A percentile compares a stretch with the other conserved stretches of the same genome.
These are phyloP conservation scores for Coregonus ussuriensis DNA, from an alignment of 2,797 vertebrate species.

Conservation along the genomic window DNA sequence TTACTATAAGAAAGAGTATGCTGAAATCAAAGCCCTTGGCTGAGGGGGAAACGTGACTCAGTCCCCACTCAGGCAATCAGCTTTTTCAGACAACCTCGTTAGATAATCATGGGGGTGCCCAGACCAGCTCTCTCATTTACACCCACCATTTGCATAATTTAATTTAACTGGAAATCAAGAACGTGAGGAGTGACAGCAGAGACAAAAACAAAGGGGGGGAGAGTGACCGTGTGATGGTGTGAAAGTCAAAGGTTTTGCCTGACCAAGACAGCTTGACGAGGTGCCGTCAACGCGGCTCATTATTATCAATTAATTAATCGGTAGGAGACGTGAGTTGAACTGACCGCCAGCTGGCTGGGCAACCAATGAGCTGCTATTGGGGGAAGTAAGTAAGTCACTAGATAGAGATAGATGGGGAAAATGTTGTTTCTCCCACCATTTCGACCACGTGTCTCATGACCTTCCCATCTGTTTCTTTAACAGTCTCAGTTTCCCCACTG, in stretches of 20 bases:
- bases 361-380: slow-evolving; percentile 4
- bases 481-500: no score
- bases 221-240: no score
- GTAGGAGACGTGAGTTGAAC: slow-evolving; percentile 12
- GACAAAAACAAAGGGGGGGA: neutral
- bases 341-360: slow-evolving; percentile 15
- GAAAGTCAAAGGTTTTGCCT: neutral
- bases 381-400: slow-evolving; percentile 46
- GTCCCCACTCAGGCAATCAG: slow-evolving; percentile 1
- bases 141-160: slow-evolving; percentile 18
- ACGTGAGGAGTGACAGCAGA: neutral
- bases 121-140: slow-evolving; percentile 3
- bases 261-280: slow-evolving; percentile 21
- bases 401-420: slow-evolving; percentile 32
- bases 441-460: slow-evolving; percentile 4
- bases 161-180: slow-evolving; percentile 23
- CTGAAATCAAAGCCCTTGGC: neutral
- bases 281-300: neutral
- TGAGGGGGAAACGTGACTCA: neutral
- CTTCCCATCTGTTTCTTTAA: slow-evolving; percentile 27
- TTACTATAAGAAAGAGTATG: neutral
- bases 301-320: slow-evolving; percentile 23
- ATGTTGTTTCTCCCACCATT: slow-evolving; percentile 22
- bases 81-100: slow-evolving; percentile 7
- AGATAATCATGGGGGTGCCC: neutral